Evolutionary conservation across 2,113 vertebrate species (phyloP).

Genomic region (Hemiscyllium ocellatum): DNA sequence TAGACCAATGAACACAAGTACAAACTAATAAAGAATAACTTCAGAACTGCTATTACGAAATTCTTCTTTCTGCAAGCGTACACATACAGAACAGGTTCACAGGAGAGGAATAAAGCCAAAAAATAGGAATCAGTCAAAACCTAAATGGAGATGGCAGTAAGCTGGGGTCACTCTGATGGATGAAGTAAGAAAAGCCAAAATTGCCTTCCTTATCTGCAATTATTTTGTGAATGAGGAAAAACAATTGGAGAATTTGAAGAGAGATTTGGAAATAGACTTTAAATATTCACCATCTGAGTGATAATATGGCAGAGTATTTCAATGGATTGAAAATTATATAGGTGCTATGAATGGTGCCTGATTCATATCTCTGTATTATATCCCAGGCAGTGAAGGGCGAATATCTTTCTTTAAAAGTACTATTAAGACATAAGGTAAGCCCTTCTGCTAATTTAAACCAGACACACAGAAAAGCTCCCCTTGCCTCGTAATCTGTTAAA

Average conservation of each 20-base stretch:
- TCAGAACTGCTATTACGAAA: not conserved
- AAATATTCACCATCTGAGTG: not conserved
- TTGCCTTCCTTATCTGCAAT: not conserved
- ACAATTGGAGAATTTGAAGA: not conserved
- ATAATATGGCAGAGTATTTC: not conserved
- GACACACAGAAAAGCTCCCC: too few species aligned
- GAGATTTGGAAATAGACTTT: not conserved
- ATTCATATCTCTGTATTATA: not conserved
- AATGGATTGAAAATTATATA: not conserved
- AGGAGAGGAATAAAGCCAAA: not conserved
- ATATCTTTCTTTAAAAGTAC: not conserved
- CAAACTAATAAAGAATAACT: not conserved
- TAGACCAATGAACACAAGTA: not conserved
- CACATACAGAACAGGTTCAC: not conserved
- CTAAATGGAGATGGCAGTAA: not conserved
- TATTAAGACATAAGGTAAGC: too few species aligned
- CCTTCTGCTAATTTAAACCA: too few species aligned
- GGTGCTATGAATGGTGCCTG: not conserved
- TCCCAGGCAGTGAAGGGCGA: not conserved
- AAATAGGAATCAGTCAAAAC: not conserved
- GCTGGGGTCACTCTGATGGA: not conserved
- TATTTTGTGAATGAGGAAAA: not conserved
- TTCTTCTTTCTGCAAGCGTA: not conserved
- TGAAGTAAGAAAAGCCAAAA: not conserved
- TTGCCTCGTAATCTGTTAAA: too few species aligned